phyloP scores from a whole-genome alignment of 2,888 invertebrate genomes.

The Agrochola litura region DNA sequence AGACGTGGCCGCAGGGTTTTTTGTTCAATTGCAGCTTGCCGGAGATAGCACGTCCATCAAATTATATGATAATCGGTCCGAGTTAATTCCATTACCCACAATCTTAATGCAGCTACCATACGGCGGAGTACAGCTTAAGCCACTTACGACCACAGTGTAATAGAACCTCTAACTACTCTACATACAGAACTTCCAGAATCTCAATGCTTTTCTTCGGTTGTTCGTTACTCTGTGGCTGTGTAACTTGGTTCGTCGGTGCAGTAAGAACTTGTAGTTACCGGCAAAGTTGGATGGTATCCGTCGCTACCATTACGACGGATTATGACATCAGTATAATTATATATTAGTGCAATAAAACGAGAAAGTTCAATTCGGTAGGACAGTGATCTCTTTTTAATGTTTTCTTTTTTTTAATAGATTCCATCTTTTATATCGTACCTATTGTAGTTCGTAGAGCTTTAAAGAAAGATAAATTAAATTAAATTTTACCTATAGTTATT shows the following conservation, averaged over 20 bases:
- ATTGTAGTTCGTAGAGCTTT: background rate
- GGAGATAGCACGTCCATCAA: conserved; percentile 78
- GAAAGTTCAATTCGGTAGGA: conserved; percentile 71
- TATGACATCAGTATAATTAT: conserved; percentile 82
- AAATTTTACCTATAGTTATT: background rate
- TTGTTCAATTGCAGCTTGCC: conserved; percentile 72
- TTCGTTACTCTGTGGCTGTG: conserved; percentile 31
- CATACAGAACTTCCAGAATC: conserved; percentile 19
- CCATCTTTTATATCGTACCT: conserved; percentile 1
- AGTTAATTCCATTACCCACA: conserved; percentile 78
- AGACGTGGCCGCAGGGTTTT: conserved; percentile 72
- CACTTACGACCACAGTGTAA: conserved; percentile 39
- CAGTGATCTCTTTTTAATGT: conserved; percentile 43
- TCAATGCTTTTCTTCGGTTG: background rate
- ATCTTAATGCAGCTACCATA: conserved; percentile 66
- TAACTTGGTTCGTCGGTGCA: conserved; percentile 10
- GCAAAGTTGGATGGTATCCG: conserved; percentile 65
- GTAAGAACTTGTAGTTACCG: conserved; percentile 46
- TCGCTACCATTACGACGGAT: conserved; percentile 79
- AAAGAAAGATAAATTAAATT: background rate
- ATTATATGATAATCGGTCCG: conserved; percentile 79
- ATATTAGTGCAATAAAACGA: conserved; percentile 82
- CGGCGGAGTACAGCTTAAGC: conserved; percentile 41
- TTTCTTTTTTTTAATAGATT: background rate
- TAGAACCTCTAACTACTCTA: conserved; percentile 4